Conservation (phyloP, 2,888 invertebrate genomes). For the Lithophane ornitopus region DNA sequence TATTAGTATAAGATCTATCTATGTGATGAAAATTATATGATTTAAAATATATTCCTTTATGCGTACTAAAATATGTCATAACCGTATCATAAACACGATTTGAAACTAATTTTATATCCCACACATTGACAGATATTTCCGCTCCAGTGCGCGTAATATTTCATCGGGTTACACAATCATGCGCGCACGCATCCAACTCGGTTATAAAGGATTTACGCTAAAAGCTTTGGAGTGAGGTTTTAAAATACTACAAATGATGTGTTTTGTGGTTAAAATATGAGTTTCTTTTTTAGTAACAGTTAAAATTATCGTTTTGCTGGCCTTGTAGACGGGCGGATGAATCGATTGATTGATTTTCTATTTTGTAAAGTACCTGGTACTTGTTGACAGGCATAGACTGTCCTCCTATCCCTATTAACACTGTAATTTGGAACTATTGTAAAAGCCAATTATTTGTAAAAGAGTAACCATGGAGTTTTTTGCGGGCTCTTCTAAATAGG, state of each 20-base stretch:
- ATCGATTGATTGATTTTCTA: too few relatives aligned
- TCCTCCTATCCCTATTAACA: too few relatives aligned
- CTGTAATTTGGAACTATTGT: too few relatives aligned
- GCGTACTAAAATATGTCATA: not conserved
- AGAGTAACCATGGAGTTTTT: too few relatives aligned
- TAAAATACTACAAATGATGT: conserved; percentile 5
- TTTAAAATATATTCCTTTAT: not conserved
- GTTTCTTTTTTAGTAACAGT: too few relatives aligned
- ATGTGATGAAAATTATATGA: not conserved
- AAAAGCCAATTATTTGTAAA: too few relatives aligned
- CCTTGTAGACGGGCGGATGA: too few relatives aligned
- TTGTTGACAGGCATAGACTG: too few relatives aligned
- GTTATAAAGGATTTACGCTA: conserved; percentile 24
- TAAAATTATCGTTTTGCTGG: not conserved
- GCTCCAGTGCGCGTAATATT: not conserved
- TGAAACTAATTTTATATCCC: conserved; percentile 28
- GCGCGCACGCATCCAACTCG: conserved; percentile 9
- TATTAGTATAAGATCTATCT: not conserved
- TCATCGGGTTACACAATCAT: conserved; percentile 8
- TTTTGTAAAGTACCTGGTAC: too few relatives aligned
- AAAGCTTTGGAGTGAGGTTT: conserved; percentile 20
- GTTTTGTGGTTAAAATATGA: conserved; percentile 17
- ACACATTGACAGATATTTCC: conserved; percentile 36
- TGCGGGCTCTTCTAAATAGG: too few relatives aligned
- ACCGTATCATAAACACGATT: conserved; percentile 6